Evolutionary conservation across 2,888 invertebrate species (phyloP).

Genomic region (Agrenia bidenticulata): DNA sequence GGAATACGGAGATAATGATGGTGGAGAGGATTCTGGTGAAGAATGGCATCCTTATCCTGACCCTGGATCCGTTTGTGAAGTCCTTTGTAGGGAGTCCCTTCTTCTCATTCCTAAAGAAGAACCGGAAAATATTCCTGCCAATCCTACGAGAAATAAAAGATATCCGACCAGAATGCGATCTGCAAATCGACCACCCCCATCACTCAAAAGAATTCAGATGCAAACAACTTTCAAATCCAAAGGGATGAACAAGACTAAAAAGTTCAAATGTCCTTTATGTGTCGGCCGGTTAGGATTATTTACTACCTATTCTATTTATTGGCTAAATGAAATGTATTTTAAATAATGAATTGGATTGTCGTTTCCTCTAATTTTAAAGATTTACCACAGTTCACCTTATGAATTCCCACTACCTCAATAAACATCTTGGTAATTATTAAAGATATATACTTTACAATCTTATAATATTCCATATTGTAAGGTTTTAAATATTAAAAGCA

Average conservation of each 20-base stretch:
- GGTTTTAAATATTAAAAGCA: neutral
- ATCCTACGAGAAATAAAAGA: neutral
- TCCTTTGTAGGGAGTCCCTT: too few species aligned
- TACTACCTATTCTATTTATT: neutral
- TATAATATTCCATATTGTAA: neutral
- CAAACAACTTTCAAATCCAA: neutral
- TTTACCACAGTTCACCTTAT: neutral
- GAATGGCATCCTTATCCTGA: neutral
- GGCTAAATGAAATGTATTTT: neutral
- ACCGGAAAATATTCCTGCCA: neutral
- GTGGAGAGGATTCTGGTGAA: neutral
- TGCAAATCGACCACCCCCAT: neutral
- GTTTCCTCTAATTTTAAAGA: neutral
- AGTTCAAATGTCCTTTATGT: slow-evolving; percentile 1
- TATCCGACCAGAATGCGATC: neutral
- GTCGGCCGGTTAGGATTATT: neutral
- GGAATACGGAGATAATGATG: neutral
- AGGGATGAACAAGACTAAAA: neutral
- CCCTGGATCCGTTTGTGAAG: slow-evolving; percentile 3
- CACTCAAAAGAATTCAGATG: neutral
- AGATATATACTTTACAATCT: neutral
- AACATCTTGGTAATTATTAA: neutral
- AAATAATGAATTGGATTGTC: too few species aligned
- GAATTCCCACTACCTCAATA: neutral
- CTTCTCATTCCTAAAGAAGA: neutral